Evolutionary conservation across 2,113 vertebrate species (phyloP), one percentile per base, ranked within the genome.

Genomic region (Mastomys coucha): DNA sequence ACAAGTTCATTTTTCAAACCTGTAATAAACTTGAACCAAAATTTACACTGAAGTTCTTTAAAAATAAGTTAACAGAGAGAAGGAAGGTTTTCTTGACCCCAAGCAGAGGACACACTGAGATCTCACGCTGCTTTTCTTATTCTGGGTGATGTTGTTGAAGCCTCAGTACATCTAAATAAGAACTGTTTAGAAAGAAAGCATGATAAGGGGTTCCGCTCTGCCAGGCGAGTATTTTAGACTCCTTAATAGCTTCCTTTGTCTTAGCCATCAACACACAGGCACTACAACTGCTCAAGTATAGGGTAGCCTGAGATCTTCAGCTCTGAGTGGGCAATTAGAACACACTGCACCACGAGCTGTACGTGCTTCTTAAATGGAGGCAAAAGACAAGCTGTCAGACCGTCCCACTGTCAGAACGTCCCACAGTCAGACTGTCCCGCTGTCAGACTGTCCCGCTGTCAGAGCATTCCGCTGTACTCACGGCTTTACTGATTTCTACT

Each of bases 181-280:
- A 80, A 73, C 36, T 9, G 5, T 86, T 90, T 42, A 53, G 36
- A 88, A 90, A 86, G 93, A 90, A 93, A 88, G 58, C 94, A 65
- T 93, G 96, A 95, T 92, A 93, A 93, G 93, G 96, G 90, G 86
- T 70, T 87, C 42, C 31, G 69, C 73, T 96, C 69, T 89, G 36
- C 42, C 77, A 93, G 85, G 56, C 65, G 6, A 49, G 1, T 13
- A 49, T 67, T 96, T 94, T 67, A 77, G 85, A 73, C 56, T 69
- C 86, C n/a, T 2, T 53, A 69, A 92, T 60, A 82, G 88, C 91
- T 95, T 89, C 65, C 91, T 97, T 96, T 88, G 94, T 96, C 72
- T 95, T 69, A 13, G 85, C 80, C 81, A 45, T 95, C 81, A 76
- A 45, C 19, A 19, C 39, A 91, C 87, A 63, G 0, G 14, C 85